Percentiles rank a stretch among this genome's conserved stretches.
These are phyloP conservation scores for Tympanuchus pallidicinctus DNA, from an alignment of 2,113 vertebrate species.

Conservation along the genomic window DNA sequence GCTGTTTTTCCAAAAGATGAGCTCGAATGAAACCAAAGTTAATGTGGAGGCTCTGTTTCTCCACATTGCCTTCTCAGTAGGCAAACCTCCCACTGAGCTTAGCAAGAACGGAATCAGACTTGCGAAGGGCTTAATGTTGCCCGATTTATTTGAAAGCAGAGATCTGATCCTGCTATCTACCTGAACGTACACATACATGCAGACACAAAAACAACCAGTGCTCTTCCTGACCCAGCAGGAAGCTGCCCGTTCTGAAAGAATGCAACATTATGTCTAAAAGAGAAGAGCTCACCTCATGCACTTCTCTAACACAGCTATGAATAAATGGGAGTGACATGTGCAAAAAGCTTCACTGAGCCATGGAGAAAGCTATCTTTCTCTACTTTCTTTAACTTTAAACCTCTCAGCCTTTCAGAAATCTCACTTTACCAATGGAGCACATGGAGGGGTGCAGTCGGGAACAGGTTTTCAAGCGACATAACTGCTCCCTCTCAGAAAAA, in stretches of 20 bases:
- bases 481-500: not conserved
- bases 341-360: not conserved
- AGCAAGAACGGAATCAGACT: not conserved
- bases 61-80: not conserved
- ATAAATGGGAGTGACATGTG: not conserved
- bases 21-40: conserved; percentile 39
- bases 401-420: not conserved
- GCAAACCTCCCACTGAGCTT: conserved; percentile 29
- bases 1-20: not conserved
- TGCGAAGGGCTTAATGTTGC: not conserved
- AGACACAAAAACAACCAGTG: not conserved
- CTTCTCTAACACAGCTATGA: not conserved
- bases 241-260: not conserved
- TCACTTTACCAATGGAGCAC: not conserved
- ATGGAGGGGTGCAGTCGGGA: not conserved
- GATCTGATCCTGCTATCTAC: not conserved
- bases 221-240: not conserved
- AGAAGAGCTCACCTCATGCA: not conserved
- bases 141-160: not conserved
- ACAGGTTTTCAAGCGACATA: not conserved
- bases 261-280: not conserved
- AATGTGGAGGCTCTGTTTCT: not conserved
- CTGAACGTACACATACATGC: not conserved
- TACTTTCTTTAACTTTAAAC: not conserved
- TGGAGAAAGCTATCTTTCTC: not conserved